Percentiles rank a stretch among this genome's conserved stretches.
Conservation (phyloP, 2,888 invertebrate genomes). For the Blastobasis adustella region DNA sequence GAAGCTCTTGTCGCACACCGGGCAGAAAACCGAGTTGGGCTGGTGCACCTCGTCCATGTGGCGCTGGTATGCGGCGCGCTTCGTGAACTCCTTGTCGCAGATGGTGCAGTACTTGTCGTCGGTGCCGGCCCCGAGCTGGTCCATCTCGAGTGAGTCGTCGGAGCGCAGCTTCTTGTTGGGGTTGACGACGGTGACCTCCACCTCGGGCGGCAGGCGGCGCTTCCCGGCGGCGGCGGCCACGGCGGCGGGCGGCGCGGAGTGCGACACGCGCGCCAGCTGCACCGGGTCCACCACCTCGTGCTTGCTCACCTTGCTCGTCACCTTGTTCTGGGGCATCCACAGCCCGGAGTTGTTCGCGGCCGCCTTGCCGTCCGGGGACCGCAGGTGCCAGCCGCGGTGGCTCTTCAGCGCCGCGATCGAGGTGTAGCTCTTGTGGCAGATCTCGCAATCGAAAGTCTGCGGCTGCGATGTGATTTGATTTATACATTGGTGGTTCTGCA, state of each 20-base stretch:
- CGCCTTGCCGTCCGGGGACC: slow-evolving; percentile 72
- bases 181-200: slow-evolving; percentile 68
- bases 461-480: slow-evolving; percentile 47
- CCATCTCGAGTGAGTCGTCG: slow-evolving; percentile 58
- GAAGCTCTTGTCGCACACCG: slow-evolving; percentile 77
- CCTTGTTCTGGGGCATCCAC: slow-evolving; percentile 73
- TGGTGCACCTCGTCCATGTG: slow-evolving; percentile 76
- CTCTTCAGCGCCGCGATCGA: slow-evolving; percentile 79
- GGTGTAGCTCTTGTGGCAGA: slow-evolving; percentile 79
- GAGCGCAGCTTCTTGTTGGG: slow-evolving; percentile 66
- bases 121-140: slow-evolving; percentile 49
- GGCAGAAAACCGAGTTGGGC: slow-evolving; percentile 73
- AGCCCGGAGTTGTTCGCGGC: slow-evolving; percentile 68
- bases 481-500: slow-evolving; percentile 73
- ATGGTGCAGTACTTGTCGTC: slow-evolving; percentile 74
- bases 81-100: slow-evolving; percentile 77
- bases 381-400: slow-evolving; percentile 80
- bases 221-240: slow-evolving; percentile 39
- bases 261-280: slow-evolving; percentile 41
- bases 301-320: slow-evolving; percentile 67
- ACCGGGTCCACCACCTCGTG: slow-evolving; percentile 58
- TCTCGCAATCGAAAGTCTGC: slow-evolving; percentile 75
- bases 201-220: slow-evolving; percentile 63
- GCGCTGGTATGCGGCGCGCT: slow-evolving; percentile 74
- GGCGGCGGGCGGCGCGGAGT: slow-evolving; percentile 27